A percentile compares a stretch with the other conserved stretches of the same genome.
Evolutionary conservation across 2,797 vertebrate genomes (phyloP).

Genomic region (Pogonophryne albipinna): DNA sequence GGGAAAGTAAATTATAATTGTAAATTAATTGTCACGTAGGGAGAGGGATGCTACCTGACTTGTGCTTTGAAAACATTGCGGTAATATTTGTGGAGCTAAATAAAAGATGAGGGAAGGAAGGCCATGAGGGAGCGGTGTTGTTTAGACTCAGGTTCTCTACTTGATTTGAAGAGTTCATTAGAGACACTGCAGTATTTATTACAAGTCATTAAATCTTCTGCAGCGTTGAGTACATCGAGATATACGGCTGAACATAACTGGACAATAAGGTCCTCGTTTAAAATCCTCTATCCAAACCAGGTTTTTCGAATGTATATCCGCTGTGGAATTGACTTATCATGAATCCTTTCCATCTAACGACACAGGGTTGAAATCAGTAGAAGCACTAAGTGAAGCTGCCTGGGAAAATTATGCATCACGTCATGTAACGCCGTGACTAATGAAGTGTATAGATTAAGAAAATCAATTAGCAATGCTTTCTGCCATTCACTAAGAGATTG

Average conservation of each 20-base stretch:
- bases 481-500: constrained; percentile 29
- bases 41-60: constrained; percentile 13
- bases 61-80: constrained; percentile 28
- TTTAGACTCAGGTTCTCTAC: constrained; percentile 47
- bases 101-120: constrained; percentile 59
- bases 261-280: not conserved
- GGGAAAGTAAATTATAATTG: constrained; percentile 32
- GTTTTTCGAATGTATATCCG: not conserved
- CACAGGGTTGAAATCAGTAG: not conserved
- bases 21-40: constrained; percentile 27
- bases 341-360: not conserved
- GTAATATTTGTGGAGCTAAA: constrained; percentile 56
- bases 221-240: constrained; percentile 12
- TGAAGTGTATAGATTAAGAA: constrained; percentile 46
- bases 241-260: not conserved
- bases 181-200: constrained; percentile 45
- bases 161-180: constrained; percentile 67
- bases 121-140: constrained; percentile 26
- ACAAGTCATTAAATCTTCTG: constrained; percentile 31
- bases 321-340: constrained; percentile 2
- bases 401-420: constrained; percentile 22
- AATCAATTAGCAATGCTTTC: constrained; percentile 37
- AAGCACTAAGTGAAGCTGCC: constrained; percentile 23
- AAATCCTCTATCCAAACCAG: not conserved
- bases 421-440: constrained; percentile 31